Conservation (phyloP, 2,113 vertebrate species). For the Verasper variegatus region DNA sequence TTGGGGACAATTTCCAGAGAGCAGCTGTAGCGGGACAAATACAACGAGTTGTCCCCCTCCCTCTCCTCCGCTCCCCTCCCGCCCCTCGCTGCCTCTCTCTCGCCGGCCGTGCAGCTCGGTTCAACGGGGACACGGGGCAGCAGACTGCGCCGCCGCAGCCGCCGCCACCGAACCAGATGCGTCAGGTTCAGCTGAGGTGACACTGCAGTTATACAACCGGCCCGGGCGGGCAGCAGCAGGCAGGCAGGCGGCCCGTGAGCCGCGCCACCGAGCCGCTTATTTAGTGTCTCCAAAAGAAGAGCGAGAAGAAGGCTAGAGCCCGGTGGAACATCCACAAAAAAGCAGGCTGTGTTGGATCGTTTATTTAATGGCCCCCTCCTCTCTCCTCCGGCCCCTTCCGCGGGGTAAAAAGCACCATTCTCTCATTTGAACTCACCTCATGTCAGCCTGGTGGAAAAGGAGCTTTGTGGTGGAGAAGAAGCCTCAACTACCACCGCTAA, state of each 20-base stretch:
- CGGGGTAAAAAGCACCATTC: constrained; percentile 51
- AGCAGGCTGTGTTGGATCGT: constrained; percentile 24
- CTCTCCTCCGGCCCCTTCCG: constrained; percentile 43
- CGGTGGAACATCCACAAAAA: constrained; percentile 18
- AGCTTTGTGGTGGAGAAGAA: not conserved
- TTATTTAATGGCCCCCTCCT: constrained; percentile 51
- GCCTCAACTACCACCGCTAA: not conserved
- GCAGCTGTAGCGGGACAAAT: not conserved
- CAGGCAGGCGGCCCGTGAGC: not conserved
- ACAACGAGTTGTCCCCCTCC: constrained; percentile 8
- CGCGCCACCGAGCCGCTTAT: constrained; percentile 26
- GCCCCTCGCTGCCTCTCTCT: constrained; percentile 27
- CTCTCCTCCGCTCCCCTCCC: not conserved
- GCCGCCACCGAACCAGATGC: constrained; percentile 74
- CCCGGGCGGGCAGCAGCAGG: constrained; percentile 30
- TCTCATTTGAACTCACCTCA: constrained; percentile 35
- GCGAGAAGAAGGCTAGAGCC: constrained; percentile 9
- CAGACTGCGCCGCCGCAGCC: constrained; percentile 66
- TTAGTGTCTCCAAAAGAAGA: constrained; percentile 19
- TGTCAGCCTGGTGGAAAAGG: constrained; percentile 5
- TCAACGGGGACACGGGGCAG: constrained; percentile 65
- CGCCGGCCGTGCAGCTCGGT: constrained; percentile 54
- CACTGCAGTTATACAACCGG: constrained; percentile 76
- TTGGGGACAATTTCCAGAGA: not conserved
- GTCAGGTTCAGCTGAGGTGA: constrained; percentile 85